phyloP scores from a whole-genome alignment of 1,140 invertebrate species.

The Tetraneura akinire region DNA sequence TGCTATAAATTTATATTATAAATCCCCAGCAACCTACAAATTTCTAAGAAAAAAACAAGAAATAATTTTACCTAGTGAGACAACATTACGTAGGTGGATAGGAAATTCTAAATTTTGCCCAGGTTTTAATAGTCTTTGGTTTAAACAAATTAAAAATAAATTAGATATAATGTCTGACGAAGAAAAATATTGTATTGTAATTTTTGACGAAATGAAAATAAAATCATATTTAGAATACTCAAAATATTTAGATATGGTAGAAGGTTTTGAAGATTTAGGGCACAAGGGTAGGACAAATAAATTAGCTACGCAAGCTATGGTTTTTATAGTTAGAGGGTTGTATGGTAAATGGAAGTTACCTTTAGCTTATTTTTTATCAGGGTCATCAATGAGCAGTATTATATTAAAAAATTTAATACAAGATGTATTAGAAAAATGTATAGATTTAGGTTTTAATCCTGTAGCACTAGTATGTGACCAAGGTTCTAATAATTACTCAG shows the following conservation, averaged over 20 bases:
- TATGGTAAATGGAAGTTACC: constrained; percentile 16
- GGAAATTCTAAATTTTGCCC: constrained; percentile 17
- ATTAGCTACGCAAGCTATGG: constrained; percentile 8
- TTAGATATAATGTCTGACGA: too few species aligned
- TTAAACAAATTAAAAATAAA: neutral
- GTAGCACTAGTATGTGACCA: neutral
- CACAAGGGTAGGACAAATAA: neutral
- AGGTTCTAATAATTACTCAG: too few species aligned
- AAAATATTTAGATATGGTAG: too few species aligned
- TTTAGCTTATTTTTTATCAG: too few species aligned
- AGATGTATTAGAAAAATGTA: neutral
- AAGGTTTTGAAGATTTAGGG: constrained; percentile 31
- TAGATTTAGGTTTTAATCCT: neutral
- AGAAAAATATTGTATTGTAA: neutral
- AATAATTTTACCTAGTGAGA: neutral
- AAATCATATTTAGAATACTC: constrained; percentile 20
- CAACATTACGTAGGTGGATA: neutral
- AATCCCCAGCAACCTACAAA: constrained; percentile 22
- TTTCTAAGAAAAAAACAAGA: constrained; percentile 4
- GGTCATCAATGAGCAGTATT: neutral
- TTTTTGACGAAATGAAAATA: constrained; percentile 28
- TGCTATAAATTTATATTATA: constrained; percentile 12
- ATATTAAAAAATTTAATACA: constrained; percentile 2
- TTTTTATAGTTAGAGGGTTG: neutral
- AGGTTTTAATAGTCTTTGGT: neutral